Conservation (phyloP, 1,140 invertebrate genomes). For the Brachionus angularis region DNA sequence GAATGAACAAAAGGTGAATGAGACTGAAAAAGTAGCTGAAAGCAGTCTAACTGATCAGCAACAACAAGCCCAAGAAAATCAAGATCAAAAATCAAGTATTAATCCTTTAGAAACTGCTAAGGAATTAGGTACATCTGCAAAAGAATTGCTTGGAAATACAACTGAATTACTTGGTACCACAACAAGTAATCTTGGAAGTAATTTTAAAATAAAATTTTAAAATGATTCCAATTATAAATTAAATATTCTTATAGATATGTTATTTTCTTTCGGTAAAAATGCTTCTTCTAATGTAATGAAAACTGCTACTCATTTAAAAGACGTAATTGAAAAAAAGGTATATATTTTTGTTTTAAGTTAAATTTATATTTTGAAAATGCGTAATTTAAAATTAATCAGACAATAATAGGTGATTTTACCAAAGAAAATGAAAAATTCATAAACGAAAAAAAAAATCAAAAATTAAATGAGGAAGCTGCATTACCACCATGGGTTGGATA, state of each 20-base stretch:
- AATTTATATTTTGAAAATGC: slow-evolving; percentile 13
- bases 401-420: slow-evolving; percentile 86
- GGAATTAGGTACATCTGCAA: slow-evolving; percentile 15
- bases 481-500: slow-evolving; percentile 86
- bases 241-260: slow-evolving; percentile 1
- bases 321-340: slow-evolving; percentile 90
- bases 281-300: slow-evolving; percentile 58
- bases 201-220: neutral
- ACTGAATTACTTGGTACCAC: slow-evolving; percentile 13
- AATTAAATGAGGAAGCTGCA: slow-evolving; percentile 68
- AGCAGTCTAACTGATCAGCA: neutral
- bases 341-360: slow-evolving; percentile 60
- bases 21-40: slow-evolving; percentile 64
- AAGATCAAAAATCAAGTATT: neutral
- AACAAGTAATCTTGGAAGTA: slow-evolving; percentile 37
- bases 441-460: slow-evolving; percentile 71
- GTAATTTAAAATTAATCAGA: slow-evolving; percentile 64
- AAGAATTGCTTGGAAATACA: slow-evolving; percentile 26
- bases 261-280: slow-evolving; percentile 51
- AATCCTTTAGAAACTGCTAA: slow-evolving; percentile 17
- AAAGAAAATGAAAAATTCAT: slow-evolving; percentile 93
- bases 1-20: slow-evolving; percentile 61
- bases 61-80: neutral
- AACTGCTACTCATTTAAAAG: slow-evolving; percentile 83
- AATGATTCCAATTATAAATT: neutral